A percentile compares a stretch with the other conserved stretches of the same genome.
Evolutionary conservation across 2,113 vertebrate genomes (phyloP).

Genomic region (Coryphaenoides rupestris): DNA sequence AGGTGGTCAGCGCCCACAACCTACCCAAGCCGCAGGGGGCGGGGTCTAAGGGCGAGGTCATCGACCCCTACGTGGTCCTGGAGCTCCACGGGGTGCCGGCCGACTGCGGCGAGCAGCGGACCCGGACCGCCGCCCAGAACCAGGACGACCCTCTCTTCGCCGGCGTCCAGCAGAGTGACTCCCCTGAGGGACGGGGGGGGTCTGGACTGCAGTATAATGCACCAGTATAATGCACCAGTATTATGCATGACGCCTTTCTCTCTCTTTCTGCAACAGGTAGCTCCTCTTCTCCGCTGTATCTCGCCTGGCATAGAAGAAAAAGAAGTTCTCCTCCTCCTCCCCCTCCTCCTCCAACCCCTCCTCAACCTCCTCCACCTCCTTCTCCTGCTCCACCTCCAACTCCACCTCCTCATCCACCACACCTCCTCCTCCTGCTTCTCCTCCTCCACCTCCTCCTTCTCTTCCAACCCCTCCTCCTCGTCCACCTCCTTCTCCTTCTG

Average conservation of each 20-base stretch:
- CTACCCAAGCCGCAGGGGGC: constrained; percentile 97
- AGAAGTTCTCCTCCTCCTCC: constrained; percentile 3
- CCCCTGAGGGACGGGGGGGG: constrained; percentile 58
- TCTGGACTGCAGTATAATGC: background rate
- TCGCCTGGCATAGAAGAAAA: constrained; percentile 4
- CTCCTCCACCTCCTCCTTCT: too few species aligned
- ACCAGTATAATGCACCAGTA: constrained; percentile 68
- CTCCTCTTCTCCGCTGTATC: background rate
- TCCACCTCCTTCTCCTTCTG: too few species aligned
- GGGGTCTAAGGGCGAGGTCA: constrained; percentile 94
- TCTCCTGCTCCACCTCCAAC: too few species aligned
- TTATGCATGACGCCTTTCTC: constrained; percentile 39
- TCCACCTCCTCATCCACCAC: too few species aligned
- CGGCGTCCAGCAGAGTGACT: constrained; percentile 61
- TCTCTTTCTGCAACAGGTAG: constrained; percentile 70
- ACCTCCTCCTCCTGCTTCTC: too few species aligned
- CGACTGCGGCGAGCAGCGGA: constrained; percentile 91
- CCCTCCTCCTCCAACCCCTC: too few species aligned
- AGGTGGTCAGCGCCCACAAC: constrained; percentile 87
- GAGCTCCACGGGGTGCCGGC: constrained; percentile 95
- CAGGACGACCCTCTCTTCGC: constrained; percentile 96
- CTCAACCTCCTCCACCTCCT: too few species aligned
- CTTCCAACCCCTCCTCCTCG: too few species aligned
- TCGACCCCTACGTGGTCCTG: constrained; percentile 95
- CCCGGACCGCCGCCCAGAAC: constrained; percentile 93